Percentiles rank a stretch among this genome's conserved stretches.
phyloP scores from a whole-genome alignment of 2,797 vertebrate genomes.

The Glyptemys insculpta region DNA sequence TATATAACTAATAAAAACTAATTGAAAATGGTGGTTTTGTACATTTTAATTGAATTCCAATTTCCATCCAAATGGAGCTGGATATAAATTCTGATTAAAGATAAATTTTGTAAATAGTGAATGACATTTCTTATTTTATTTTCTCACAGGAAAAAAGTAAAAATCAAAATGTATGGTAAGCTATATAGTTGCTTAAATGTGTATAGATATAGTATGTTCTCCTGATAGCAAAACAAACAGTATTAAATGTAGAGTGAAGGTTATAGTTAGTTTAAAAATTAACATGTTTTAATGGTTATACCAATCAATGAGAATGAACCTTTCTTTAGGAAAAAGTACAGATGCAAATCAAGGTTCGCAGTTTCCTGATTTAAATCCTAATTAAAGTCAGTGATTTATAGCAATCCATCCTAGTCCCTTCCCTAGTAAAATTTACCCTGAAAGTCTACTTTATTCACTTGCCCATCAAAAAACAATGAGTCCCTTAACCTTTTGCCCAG shows the following conservation, averaged over 20 bases:
- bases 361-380: neutral
- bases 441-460: neutral
- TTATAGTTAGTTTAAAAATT: neutral
- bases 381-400: neutral
- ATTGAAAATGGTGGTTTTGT: neutral
- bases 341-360: neutral
- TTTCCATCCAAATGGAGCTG: neutral
- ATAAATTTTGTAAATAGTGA: neutral
- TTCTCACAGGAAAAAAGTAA: neutral
- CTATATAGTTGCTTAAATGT: neutral
- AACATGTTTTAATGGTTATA: neutral
- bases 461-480: neutral
- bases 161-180: neutral
- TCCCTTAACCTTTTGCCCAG: neutral
- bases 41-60: neutral
- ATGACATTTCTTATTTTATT: too few species aligned
- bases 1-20: neutral
- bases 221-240: neutral
- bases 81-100: neutral
- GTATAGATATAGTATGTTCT: neutral
- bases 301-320: neutral
- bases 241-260: neutral
- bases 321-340: neutral
- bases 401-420: neutral
- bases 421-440: neutral